Base-by-base conservation (phyloP, 2,888 invertebrate genomes). In the Oscheius sp. region DNA sequence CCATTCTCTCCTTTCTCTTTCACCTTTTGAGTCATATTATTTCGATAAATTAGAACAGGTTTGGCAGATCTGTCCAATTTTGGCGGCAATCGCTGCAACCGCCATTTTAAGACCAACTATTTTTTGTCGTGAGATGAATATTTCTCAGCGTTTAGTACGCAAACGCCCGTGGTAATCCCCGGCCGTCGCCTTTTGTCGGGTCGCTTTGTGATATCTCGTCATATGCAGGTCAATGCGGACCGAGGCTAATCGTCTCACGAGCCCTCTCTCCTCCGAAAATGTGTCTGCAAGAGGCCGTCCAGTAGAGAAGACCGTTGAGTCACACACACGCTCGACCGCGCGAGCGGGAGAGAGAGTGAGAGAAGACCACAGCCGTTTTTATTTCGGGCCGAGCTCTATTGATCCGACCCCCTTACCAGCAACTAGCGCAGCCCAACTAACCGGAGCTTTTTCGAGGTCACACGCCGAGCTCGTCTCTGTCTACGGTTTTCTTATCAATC, bases 321-420 rank as follows among this genome's bases (percentile, higher is more conserved):
- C n/a, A n/a, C n/a, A n/a, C n/a, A n/a, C n/a, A n/a, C n/a, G n/a
- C n/a, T n/a, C n/a, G n/a, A n/a, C 15, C 45, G 61, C 61, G 61
- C 61, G 61, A 61, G n/a, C n/a, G n/a, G n/a, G n/a, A n/a, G n/a
- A n/a, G n/a, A n/a, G n/a, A n/a, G n/a, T n/a, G n/a, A n/a, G 27
- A 48, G 29, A 29, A 61, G 61, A 42, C 61, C 61, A 61, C 61
- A 61, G 61, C 61, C 45, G 61, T 61, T 61, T 61, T 61, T 61
- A 61, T 61, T 61, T 42, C 61, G 61, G 45, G 45, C 55, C 61
- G 42, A 61, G 61, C 61, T 61, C 61, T 61, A 61, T 61, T 61
- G 61, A 61, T 61, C 61, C 61, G 45, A 61, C 61, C 31, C 45
- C n/a, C 55, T 48, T 55, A 61, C 61, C 61, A 45, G n/a, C n/a